Conservation (phyloP, 30 jellyfish, hydroid and myxozoan genomes). For the Chrysaora quinquecirrha region DNA sequence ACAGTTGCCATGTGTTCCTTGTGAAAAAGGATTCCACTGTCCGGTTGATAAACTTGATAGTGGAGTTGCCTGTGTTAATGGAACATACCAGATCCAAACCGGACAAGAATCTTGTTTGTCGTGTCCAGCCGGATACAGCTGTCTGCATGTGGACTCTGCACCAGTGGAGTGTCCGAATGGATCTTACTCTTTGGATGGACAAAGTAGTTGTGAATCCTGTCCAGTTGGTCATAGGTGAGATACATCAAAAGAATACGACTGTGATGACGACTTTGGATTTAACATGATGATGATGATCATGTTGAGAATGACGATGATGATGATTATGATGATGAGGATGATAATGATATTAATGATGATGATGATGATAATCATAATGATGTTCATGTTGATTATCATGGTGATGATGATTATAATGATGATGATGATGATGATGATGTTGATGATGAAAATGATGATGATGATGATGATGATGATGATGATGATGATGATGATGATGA, state of each 20-base stretch:
- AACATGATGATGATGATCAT: too few species aligned
- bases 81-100: conserved; percentile 30
- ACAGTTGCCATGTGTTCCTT: background rate
- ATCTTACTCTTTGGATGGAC: conserved; percentile 14
- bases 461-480: too few species aligned
- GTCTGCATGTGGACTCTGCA: conserved; percentile 15
- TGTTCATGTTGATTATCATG: background rate
- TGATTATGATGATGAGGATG: too few species aligned
- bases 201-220: conserved; percentile 35
- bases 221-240: conserved; percentile 58
- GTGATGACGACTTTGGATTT: too few species aligned
- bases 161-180: conserved; percentile 56
- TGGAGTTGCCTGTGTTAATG: conserved; percentile 38
- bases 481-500: too few species aligned
- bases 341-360: too few species aligned
- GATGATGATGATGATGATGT: background rate
- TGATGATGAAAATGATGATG: too few species aligned
- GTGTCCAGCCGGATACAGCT: conserved; percentile 58
- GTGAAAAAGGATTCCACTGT: conserved; percentile 46
- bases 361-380: background rate
- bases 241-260: too few species aligned
- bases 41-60: conserved; percentile 9
- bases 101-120: conserved; percentile 16
- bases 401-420: background rate
- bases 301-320: too few species aligned